These are phyloP conservation scores for Cantharis flavilabris DNA, from an alignment of 2,888 invertebrate genomes.

Conservation along the genomic window DNA sequence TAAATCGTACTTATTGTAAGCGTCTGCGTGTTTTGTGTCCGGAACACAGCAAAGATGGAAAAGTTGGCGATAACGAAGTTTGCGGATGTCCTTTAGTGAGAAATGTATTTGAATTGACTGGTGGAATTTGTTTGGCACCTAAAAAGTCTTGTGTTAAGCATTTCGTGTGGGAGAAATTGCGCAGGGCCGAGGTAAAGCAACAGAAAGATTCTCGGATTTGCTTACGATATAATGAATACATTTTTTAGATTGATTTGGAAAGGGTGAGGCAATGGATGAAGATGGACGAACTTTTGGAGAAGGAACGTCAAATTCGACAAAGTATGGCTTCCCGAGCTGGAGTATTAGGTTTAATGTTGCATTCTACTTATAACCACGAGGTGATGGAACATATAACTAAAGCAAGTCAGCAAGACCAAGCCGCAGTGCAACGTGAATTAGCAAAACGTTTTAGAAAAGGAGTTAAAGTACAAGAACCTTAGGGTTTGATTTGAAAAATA, in stretches of 20 bases:
- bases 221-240: neutral
- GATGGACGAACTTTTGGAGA: conserved; percentile 91
- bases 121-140: conserved; percentile 84
- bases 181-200: conserved; percentile 81
- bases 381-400: conserved; percentile 75
- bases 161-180: conserved; percentile 93
- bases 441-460: conserved; percentile 43
- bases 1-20: conserved; percentile 93
- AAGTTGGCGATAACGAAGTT: conserved; percentile 83
- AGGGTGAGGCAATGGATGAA: conserved; percentile 89
- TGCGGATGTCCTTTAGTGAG: conserved; percentile 92
- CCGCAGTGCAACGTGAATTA: conserved; percentile 58
- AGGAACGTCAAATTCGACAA: conserved; percentile 84
- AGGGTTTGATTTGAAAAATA: neutral
- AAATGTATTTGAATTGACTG: conserved; percentile 82
- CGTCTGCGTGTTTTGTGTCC: conserved; percentile 93
- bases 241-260: conserved; percentile 85
- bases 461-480: conserved; percentile 32
- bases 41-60: conserved; percentile 94
- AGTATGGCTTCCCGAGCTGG: conserved; percentile 82
- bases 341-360: conserved; percentile 91
- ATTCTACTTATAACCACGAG: conserved; percentile 95
- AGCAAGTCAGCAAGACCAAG: conserved; percentile 57
- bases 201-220: neutral
- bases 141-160: conserved; percentile 92